Evolutionary conservation across 2,797 vertebrate genomes (phyloP), one percentile per base, ranked within the genome.

Genomic region (Pyrocephalus nanus): DNA sequence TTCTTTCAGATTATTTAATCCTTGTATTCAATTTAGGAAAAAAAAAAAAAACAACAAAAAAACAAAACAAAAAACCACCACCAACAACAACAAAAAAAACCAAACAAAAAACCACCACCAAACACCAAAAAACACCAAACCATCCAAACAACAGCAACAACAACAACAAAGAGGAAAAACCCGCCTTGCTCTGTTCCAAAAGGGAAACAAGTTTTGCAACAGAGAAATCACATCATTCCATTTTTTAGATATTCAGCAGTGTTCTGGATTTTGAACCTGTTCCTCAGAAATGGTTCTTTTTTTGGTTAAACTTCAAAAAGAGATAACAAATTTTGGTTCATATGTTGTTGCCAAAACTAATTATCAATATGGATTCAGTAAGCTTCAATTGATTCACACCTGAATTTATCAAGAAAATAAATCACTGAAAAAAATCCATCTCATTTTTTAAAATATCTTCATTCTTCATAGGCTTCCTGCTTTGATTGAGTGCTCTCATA

Each of bases 1-100:
- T 90, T 48, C 70, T 83, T 86, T 86, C 58, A 62, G 36, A 25
- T 86, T 62, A 42, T 88, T 93, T 90, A 88, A 90, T 55, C 10
- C n/a, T 70, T 86, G 6, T 25, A 72, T 20, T 86, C 8, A 16
- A 34, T 51, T 86, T 34, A 65, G 22, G 0, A 12, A 61, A 25
- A 64, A 23, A 73, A 21, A 9, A 47, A 21, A 21, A 22, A 47
- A 47, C 20, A 23, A 12, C 13, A 48, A 25, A 25, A 25, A 21
- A 43, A 43, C 45, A 42, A 42, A 43, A 43, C 9, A 8, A 43
- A 43, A 22, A 47, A 22, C 42, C 45, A 22, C 14, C 13, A 3
- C 8, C 23, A 47, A n/a, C n/a, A 22, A 34, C 32, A 5, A 12
- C 8, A 1, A 13, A 27, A 27, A 6, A 57, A 2, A 9, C 11